Percentiles rank a stretch among this genome's conserved stretches.
These are phyloP conservation scores for Acleris laterana DNA, from an alignment of 2,888 invertebrate genomes.

Conservation along the genomic window DNA sequence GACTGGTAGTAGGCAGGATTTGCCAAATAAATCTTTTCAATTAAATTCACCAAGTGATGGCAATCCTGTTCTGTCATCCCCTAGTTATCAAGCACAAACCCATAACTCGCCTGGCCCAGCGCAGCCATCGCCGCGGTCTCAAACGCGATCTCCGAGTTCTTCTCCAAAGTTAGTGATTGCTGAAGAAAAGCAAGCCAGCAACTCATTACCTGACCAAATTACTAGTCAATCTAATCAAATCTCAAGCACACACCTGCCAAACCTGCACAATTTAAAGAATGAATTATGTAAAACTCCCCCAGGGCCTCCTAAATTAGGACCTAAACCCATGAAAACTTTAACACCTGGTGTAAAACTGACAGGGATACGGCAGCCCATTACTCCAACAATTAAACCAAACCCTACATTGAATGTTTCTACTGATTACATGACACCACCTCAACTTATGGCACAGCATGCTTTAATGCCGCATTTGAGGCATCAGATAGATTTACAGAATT, in stretches of 20 bases:
- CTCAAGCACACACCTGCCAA: slow-evolving; percentile 70
- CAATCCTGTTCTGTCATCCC: slow-evolving; percentile 56
- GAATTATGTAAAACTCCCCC: slow-evolving; percentile 63
- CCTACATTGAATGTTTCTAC: slow-evolving; percentile 56
- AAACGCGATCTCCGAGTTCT: slow-evolving; percentile 80
- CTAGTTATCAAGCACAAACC: slow-evolving; percentile 59
- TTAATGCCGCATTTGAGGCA: slow-evolving; percentile 57
- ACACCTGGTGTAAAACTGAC: slow-evolving; percentile 61
- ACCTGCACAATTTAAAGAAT: slow-evolving; percentile 58
- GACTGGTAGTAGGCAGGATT: slow-evolving; percentile 57
- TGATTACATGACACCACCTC: slow-evolving; percentile 65
- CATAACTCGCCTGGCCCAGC: slow-evolving; percentile 59
- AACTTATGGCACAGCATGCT: slow-evolving; percentile 50
- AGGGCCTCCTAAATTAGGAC: slow-evolving; percentile 65
- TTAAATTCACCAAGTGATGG: slow-evolving; percentile 54
- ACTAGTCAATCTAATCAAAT: slow-evolving; percentile 74
- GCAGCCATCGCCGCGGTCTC: slow-evolving; percentile 73
- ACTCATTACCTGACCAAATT: slow-evolving; percentile 57
- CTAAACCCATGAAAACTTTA: slow-evolving; percentile 65
- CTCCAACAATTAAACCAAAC: slow-evolving; percentile 58
- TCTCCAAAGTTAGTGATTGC: slow-evolving; percentile 81
- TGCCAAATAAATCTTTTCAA: slow-evolving; percentile 56
- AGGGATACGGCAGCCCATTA: slow-evolving; percentile 64
- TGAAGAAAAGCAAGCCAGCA: slow-evolving; percentile 74
- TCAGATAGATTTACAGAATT: slow-evolving; percentile 72